Base-by-base conservation (phyloP, 2,888 invertebrate genomes). In the Eilema griseolum region DNA sequence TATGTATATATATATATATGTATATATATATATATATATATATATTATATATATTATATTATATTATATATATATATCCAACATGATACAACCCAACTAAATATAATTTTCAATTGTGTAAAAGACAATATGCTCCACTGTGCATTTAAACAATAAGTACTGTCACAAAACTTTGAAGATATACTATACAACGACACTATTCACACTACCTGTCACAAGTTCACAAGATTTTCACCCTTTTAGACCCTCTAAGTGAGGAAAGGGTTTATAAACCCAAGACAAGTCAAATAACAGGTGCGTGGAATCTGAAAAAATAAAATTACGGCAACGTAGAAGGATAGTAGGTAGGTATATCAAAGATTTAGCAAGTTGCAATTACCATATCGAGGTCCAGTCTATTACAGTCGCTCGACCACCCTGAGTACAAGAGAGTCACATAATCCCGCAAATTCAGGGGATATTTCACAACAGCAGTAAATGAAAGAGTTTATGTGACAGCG, bases 401-500 rank as follows among this genome's bases (percentile, higher is more conserved):
- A 67, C 28, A 37, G n/a, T 24, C 59, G 11, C 26, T 28, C 23
- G 56, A 26, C 26, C 26, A 59, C 37, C 59, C n/a, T n/a, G 59
- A 59, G 12, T 7, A 2, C 26, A 24, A 24, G 24, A 24, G 24
- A 46, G 52, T 63, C 41, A n/a, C 5, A 62, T 24, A 62, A 52
- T n/a, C 61, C 59, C 46, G 37, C 57, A 41, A 60, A 26, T 57
- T 64, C 37, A 52, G 52, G 28, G 14, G 23, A 67, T 46, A 60
- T 71, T 59, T 67, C 67, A 66, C 59, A 61, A 65, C 63, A 59
- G 37, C 46, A 71, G 67, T 67, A 52, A 70, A 71, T 64, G 62
- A 33, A 64, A 64, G 67, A 70, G 67, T 70, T 70, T 66, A 69
- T 70, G 63, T 67, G 70, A 70, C 62, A 61, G 46, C 57, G 61